phyloP scores from a whole-genome alignment of 2,797 vertebrate genomes.

The Enteromius viviparus region DNA sequence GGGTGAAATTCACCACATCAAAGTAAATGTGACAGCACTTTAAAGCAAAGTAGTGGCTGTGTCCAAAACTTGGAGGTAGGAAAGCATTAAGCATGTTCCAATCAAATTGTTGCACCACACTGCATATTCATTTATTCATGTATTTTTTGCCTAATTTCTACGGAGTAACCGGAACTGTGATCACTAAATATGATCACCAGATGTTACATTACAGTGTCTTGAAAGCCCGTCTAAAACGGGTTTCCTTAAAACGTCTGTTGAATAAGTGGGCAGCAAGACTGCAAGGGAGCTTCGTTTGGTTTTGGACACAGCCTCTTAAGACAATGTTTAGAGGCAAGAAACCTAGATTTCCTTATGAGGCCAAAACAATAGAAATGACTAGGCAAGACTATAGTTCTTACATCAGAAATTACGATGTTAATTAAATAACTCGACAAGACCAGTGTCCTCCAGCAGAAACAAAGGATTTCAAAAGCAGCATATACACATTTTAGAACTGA shows the following conservation, averaged over 20 bases:
- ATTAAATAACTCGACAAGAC: neutral
- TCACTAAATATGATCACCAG: slow-evolving; percentile 7
- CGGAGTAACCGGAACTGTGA: neutral
- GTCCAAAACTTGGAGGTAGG: neutral
- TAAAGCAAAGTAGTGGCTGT: neutral
- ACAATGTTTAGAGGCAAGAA: neutral
- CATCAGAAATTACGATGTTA: neutral
- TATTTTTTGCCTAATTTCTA: neutral
- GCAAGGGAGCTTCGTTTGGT: neutral
- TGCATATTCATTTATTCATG: too few relatives aligned
- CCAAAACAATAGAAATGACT: slow-evolving; percentile 4
- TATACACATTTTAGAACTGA: neutral
- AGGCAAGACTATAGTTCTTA: neutral
- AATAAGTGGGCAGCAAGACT: neutral
- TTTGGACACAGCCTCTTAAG: neutral
- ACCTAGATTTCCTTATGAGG: neutral
- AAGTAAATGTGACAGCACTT: too few relatives aligned
- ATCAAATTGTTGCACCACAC: neutral
- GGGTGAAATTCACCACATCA: neutral
- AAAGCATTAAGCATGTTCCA: neutral
- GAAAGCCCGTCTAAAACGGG: neutral
- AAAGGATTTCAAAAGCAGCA: neutral
- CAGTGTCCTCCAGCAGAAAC: neutral
- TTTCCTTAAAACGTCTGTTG: neutral
- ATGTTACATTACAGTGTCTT: neutral